phyloP scores from a whole-genome alignment of 2,113 vertebrate genomes.

The Ursus arctos region DNA sequence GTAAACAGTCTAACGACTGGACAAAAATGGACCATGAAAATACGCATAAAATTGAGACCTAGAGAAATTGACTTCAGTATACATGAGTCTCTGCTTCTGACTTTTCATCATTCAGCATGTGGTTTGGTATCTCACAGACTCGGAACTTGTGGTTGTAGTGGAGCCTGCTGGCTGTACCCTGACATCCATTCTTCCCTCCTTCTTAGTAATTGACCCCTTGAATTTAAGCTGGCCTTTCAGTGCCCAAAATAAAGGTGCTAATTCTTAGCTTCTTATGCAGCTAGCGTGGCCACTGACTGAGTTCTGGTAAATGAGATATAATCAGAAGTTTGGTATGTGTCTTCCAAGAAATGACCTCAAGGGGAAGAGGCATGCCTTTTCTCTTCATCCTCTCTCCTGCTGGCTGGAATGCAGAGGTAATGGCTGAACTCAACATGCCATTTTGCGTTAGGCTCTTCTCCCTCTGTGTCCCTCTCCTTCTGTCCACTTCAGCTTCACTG shows the following conservation, averaged over 20 bases:
- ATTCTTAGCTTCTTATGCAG: background rate
- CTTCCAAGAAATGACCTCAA: conserved; percentile 30
- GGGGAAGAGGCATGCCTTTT: background rate
- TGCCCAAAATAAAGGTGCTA: background rate
- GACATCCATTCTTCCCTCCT: background rate
- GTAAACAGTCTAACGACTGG: background rate
- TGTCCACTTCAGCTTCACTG: background rate
- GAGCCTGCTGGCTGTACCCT: background rate
- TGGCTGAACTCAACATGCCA: background rate
- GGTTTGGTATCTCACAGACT: background rate
- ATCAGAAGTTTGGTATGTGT: background rate
- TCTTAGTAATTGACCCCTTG: background rate
- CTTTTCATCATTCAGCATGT: background rate
- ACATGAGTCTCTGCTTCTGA: background rate
- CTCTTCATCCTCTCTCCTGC: background rate
- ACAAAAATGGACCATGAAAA: conserved; percentile 32
- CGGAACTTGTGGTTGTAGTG: background rate
- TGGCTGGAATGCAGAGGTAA: background rate
- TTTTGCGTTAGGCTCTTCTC: background rate
- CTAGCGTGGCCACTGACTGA: background rate
- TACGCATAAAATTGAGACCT: background rate
- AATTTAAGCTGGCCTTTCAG: background rate
- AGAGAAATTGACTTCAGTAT: background rate
- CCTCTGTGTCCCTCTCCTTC: background rate
- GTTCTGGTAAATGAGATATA: background rate